Evolutionary conservation across 2,888 invertebrate species (phyloP), one percentile per base, ranked within the genome.

Genomic region (Zeuzera pyrina): DNA sequence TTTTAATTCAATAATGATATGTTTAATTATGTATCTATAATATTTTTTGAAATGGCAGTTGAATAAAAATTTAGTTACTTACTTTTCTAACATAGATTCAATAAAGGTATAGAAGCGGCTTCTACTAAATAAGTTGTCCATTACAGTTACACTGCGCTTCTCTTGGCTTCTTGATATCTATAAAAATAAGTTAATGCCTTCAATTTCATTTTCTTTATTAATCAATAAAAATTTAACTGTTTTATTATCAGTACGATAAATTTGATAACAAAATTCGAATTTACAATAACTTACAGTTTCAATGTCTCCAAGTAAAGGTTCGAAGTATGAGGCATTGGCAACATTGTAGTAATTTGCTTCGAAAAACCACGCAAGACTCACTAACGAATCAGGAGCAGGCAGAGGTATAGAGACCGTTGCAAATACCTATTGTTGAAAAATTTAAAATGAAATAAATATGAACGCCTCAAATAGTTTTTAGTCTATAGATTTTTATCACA

Each of bases 321-420:
- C 61, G 12, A 71, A 63, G 45, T 71, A 84, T 0, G 77, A 63
- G 0, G 71, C 49, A 33, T 85, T 85, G 31, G 52, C 76, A 0
- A 85, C 73, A 3, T 57, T 68, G 36, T 66, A 78, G 43, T 84
- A 85, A 42, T 76, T 84, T 0, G 78, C 85, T 49, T 85, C 85
- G 29, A 74, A 66, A 53, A 84, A 85, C 76, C 83, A 85, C 0
- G 85, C 79, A 5, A 84, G 58, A 36, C 71, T 83, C 1, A 78
- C 73, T 1, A 66, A 52, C 0, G 60, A 45, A 3, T 70, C 60
- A 0, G 70, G 56, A n/a, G n/a, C n/a, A 6, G 72, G 71, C 0
- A 85, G 44, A 0, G 85, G 84, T 1, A 84, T 41, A 0, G 84
- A 74, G 1, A 84, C 50, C 1, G 85, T 83, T 1, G 52, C 61